These are phyloP conservation scores for Oscheius sp. DNA, from an alignment of 2,888 invertebrate genomes.

Conservation along the genomic window DNA sequence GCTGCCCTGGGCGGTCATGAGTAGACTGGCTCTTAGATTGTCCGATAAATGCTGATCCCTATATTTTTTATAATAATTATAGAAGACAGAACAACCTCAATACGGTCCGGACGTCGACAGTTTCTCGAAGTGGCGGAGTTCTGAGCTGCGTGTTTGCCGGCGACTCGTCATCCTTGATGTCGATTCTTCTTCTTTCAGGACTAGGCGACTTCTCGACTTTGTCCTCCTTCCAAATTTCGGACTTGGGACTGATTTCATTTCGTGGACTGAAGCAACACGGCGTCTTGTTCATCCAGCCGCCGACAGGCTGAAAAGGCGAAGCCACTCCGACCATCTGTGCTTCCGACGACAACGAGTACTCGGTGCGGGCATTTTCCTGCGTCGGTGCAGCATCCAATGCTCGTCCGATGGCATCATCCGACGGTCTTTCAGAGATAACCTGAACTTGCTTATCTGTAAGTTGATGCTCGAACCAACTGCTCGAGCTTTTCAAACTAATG, in stretches of 20 bases:
- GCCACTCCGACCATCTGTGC: slow-evolving; percentile 2
- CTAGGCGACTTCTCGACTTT: neutral
- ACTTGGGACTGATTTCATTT: neutral
- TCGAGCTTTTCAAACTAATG: no score
- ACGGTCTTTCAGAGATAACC: neutral
- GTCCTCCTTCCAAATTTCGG: slow-evolving; percentile 1
- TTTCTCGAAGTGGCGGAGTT: neutral
- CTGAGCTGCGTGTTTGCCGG: neutral
- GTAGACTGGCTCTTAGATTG: slow-evolving; percentile 24
- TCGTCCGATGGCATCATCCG: neutral
- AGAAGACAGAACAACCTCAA: neutral
- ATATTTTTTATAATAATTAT: no score
- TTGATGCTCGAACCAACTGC: no score
- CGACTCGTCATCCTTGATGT: neutral
- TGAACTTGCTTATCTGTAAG: no score
- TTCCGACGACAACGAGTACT: neutral
- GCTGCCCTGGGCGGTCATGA: slow-evolving; percentile 10
- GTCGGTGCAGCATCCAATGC: neutral
- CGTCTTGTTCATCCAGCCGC: neutral
- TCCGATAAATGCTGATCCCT: slow-evolving; percentile 21
- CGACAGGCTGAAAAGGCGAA: slow-evolving; percentile 1
- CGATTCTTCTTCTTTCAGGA: neutral
- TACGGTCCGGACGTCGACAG: neutral
- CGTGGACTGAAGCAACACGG: slow-evolving; percentile 14
- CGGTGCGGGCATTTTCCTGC: neutral